Conservation (phyloP, 2,113 vertebrate genomes). For the Dipodomys ordii region DNA sequence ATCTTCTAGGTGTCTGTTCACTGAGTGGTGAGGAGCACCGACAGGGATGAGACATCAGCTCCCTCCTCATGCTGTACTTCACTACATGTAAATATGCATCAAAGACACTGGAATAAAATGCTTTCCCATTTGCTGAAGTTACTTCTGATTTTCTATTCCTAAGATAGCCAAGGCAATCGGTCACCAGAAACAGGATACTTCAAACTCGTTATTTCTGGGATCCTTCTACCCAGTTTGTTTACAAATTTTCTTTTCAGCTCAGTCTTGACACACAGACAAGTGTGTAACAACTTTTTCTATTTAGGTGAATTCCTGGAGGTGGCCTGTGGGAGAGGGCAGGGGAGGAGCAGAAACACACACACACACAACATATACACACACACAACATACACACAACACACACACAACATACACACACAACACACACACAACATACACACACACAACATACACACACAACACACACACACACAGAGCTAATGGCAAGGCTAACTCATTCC, state of each 20-base stretch:
- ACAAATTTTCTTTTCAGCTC: conserved; percentile 45
- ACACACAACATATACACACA: not conserved
- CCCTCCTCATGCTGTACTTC: not conserved
- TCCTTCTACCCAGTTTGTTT: conserved; percentile 71
- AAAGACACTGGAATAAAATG: conserved; percentile 38
- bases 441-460: not conserved
- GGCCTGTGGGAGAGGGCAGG: conserved; percentile 42
- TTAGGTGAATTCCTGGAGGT: conserved; percentile 65
- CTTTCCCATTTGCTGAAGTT: conserved; percentile 43
- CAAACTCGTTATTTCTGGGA: conserved; percentile 76
- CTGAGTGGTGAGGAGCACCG: too few relatives aligned
- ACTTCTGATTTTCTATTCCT: conserved; percentile 47
- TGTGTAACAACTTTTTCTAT: conserved; percentile 78
- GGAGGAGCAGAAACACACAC: not conserved
- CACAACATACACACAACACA: not conserved
- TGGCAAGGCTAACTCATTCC: not conserved
- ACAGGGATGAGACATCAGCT: too few relatives aligned
- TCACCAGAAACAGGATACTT: conserved; percentile 70
- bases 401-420: not conserved
- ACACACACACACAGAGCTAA: not conserved
- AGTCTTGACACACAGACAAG: conserved; percentile 61
- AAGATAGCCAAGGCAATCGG: conserved; percentile 55
- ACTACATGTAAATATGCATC: conserved; percentile 52
- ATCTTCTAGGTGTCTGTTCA: too few relatives aligned
- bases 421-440: not conserved